Evolutionary conservation across 2,113 vertebrate genomes (phyloP), one percentile per base, ranked within the genome.

Genomic region (Marmota monax): DNA sequence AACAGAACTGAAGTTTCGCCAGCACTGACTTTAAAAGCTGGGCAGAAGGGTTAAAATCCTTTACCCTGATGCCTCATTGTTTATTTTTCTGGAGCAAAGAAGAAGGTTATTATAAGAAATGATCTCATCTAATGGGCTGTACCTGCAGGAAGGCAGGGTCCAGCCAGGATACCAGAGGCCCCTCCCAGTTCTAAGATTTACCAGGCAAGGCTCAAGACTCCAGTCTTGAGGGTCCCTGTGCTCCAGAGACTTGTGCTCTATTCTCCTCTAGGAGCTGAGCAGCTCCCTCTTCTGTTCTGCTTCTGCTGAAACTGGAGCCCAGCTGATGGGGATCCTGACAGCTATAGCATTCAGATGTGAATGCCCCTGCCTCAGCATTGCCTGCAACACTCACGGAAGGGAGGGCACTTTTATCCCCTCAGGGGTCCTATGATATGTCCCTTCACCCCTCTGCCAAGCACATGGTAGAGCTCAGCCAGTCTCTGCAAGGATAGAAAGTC

Each of bases 1-100:
- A 73, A 94, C 88, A 88, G 94, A 92, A 39, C 94, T 80, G 92
- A 90, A n/a, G 63, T 34, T 67, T 48, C 8, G 22, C 96, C 95
- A 78, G 92, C 45, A 74, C 69, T 25, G 74, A 82, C 88, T 96
- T 88, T 32, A 53, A 70, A 73, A 61, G 74, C 29, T 83, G 73
- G 85, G 53, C 85, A 82, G 78, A 56, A 84, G 67, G 77, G 90
- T 90, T 79, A 87, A 92, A 53, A 82, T 63, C 65, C n/a, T 51
- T 72, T 39, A 42, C 86, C 88, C 76, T 2, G 42, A 13, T 42
- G 92, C 84, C 88, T 88, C 88, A 34, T 77, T 90, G 56, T 70
- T 72, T 84, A 51, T 45, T 29, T 56, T 93, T 92, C 90, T 37
- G 16, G 70, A 63, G 74, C 42, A 14, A 77, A 17, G 39, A 42